phyloP scores from a whole-genome alignment of 2,113 vertebrate genomes.

The Gasterosteus aculeatus region DNA sequence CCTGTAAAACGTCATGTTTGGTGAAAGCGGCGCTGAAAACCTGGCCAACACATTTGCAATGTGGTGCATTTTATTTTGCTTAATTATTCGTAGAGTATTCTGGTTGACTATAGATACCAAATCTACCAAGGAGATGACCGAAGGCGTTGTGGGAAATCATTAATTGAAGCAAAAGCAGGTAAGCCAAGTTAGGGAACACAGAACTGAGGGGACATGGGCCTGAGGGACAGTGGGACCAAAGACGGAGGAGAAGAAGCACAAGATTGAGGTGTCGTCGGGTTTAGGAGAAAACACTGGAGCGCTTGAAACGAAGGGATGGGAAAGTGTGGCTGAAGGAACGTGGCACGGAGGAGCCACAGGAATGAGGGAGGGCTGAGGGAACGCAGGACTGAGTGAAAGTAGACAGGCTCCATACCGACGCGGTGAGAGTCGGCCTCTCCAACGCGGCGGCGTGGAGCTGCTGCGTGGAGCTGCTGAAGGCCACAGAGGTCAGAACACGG shows the following conservation, averaged over 20 bases:
- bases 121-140: background rate
- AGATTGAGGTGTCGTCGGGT: too few species aligned
- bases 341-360: background rate
- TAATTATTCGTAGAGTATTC: background rate
- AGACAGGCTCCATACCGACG: background rate
- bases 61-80: background rate
- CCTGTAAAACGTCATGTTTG: too few species aligned
- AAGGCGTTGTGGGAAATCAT: constrained; percentile 18
- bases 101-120: background rate
- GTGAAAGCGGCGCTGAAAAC: background rate
- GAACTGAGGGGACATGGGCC: background rate
- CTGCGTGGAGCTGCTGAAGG: constrained; percentile 27
- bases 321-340: background rate
- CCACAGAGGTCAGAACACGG: constrained; percentile 5
- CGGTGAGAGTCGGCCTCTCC: background rate
- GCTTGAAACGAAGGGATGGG: background rate
- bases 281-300: too few species aligned
- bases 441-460: constrained; percentile 27
- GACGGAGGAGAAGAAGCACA: too few species aligned
- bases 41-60: background rate
- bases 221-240: background rate
- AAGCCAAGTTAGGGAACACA: constrained; percentile 20
- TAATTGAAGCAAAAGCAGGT: constrained; percentile 1
- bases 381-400: background rate
- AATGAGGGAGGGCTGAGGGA: background rate